Conservation (phyloP, 2,888 invertebrate species). For the Conus canariensis region DNA sequence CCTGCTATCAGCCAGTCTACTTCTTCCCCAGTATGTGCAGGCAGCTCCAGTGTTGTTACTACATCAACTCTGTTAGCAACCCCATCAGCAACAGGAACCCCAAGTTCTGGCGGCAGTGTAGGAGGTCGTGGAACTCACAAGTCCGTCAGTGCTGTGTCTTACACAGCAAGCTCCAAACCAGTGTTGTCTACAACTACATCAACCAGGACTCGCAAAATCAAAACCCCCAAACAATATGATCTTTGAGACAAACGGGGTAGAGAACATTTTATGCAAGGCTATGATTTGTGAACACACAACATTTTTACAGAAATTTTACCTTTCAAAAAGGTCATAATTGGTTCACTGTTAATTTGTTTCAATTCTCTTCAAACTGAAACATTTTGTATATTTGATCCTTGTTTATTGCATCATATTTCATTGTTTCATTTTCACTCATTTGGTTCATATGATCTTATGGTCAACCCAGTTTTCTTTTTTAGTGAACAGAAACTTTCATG, state of each 20-base stretch:
- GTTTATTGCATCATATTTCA: no score
- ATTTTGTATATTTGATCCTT: no score
- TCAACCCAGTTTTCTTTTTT: no score
- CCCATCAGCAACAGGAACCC: conserved; percentile 25
- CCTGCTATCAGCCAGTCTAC: background rate
- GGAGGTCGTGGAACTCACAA: conserved; percentile 42
- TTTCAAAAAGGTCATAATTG: no score
- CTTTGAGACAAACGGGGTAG: conserved; percentile 50
- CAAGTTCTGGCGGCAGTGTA: conserved; percentile 9
- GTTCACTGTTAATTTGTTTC: no score
- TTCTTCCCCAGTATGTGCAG: background rate
- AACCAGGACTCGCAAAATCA: conserved; percentile 73
- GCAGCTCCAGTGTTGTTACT: background rate
- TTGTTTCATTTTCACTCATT: no score
- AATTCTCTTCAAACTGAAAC: no score
- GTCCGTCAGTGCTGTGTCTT: conserved; percentile 55
- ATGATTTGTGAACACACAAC: no score
- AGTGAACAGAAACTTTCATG: no score
- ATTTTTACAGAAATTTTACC: no score
- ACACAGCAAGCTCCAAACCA: conserved; percentile 67
- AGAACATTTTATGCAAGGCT: no score
- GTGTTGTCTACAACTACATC: conserved; percentile 67
- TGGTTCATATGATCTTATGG: no score
- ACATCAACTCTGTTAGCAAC: background rate
- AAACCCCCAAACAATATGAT: conserved; percentile 75